A percentile compares a stretch with the other conserved stretches of the same genome.
These are phyloP conservation scores for Paratilapia polleni DNA, from an alignment of 2,113 vertebrate genomes.

Conservation along the genomic window DNA sequence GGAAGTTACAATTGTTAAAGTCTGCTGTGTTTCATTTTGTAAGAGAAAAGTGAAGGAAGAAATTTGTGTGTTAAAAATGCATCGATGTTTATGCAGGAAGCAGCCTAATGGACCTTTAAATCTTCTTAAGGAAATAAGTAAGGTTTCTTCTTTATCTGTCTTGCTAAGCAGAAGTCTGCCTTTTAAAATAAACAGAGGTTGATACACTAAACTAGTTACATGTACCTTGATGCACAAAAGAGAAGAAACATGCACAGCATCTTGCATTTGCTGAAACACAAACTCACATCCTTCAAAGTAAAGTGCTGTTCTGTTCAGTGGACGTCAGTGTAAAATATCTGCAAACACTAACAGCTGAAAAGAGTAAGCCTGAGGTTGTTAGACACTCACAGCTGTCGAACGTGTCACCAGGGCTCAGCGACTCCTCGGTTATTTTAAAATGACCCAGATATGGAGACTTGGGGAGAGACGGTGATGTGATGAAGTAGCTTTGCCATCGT, in stretches of 20 bases:
- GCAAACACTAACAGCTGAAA: neutral
- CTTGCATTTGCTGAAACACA: neutral
- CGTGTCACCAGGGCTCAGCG: conserved; percentile 14
- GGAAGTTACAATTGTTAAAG: too few species aligned
- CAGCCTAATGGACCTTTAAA: neutral
- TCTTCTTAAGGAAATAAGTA: too few species aligned
- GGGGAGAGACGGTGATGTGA: neutral
- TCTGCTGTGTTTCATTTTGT: too few species aligned
- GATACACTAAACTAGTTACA: too few species aligned
- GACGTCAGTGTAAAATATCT: neutral
- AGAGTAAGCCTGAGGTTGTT: neutral
- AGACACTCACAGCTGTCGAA: conserved; percentile 1
- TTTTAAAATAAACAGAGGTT: too few species aligned
- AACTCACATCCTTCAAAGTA: neutral
- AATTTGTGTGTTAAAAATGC: too few species aligned
- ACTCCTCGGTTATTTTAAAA: conserved; percentile 50
- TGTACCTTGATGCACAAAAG: neutral
- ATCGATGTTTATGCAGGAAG: too few species aligned
- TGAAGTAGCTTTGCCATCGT: neutral
- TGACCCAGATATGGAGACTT: conserved; percentile 43
- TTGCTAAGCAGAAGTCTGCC: too few species aligned
- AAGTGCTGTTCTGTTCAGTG: neutral
- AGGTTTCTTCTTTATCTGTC: too few species aligned
- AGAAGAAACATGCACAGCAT: neutral
- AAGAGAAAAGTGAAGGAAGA: too few species aligned